phyloP scores from a whole-genome alignment of 2,888 invertebrate species.

The Leistus spinibarbis region DNA sequence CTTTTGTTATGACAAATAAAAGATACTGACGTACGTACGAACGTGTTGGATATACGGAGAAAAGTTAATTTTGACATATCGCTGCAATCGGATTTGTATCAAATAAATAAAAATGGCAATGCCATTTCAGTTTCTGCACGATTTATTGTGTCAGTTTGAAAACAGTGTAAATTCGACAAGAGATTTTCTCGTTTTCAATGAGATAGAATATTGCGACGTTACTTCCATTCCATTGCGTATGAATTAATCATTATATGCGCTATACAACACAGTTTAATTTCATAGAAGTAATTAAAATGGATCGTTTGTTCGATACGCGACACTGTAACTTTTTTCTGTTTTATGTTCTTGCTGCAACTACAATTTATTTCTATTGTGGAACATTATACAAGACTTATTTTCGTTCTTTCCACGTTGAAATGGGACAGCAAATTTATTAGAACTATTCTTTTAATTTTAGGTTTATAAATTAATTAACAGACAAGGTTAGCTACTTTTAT shows the following conservation, averaged over 20 bases:
- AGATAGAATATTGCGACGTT: background rate
- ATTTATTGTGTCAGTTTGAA: background rate
- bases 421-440: background rate
- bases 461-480: background rate
- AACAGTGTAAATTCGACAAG: no score
- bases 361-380: background rate
- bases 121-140: background rate
- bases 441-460: background rate
- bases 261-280: conserved; percentile 23
- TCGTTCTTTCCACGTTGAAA: background rate
- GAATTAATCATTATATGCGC: conserved; percentile 33
- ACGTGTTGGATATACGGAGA: no score
- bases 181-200: background rate
- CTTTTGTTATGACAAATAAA: no score
- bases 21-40: no score
- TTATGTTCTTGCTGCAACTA: background rate
- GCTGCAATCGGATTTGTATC: no score
- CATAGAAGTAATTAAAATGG: conserved; percentile 25
- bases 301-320: conserved; percentile 8
- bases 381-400: background rate
- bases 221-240: conserved; percentile 30
- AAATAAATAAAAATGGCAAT: background rate
- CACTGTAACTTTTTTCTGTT: background rate
- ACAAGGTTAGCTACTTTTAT: background rate
- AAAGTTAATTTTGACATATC: no score